Percentiles rank a stretch among this genome's conserved stretches.
phyloP scores from a whole-genome alignment of 2,888 invertebrate genomes.

The Globia sparganii region DNA sequence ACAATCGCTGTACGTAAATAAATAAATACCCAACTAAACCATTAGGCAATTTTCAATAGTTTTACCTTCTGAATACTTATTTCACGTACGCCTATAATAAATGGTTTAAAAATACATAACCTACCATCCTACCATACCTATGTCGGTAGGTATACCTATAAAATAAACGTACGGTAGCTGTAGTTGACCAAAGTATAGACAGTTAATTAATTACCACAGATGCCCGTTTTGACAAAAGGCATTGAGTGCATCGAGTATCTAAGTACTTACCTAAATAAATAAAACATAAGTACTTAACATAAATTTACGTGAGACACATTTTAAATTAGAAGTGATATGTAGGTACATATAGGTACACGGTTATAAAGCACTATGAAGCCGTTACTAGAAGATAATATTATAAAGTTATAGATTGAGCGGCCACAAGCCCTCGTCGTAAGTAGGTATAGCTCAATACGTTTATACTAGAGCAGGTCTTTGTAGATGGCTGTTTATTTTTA shows the following conservation, averaged over 20 bases:
- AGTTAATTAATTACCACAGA: neutral
- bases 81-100: neutral
- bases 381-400: neutral
- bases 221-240: slow-evolving; percentile 5
- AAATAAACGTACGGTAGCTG: neutral
- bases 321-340: neutral
- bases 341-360: neutral
- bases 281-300: slow-evolving; percentile 1
- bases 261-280: slow-evolving; percentile 19
- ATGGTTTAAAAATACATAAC: neutral
- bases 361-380: neutral
- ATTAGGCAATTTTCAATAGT: neutral
- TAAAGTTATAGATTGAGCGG: slow-evolving; percentile 13
- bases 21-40: slow-evolving; percentile 23
- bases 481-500: slow-evolving; percentile 25
- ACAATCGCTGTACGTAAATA: slow-evolving; percentile 10
- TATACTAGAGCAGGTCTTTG: neutral
- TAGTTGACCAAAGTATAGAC: neutral
- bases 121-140: neutral
- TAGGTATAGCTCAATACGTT: slow-evolving; percentile 16
- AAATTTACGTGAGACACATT: neutral
- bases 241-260: neutral
- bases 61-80: neutral
- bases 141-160: slow-evolving; percentile 3
- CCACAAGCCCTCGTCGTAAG: slow-evolving; percentile 1